A percentile compares a stretch with the other conserved stretches of the same genome.
phyloP scores from a whole-genome alignment of 2,113 vertebrate species.

The Eurystomus gularis region DNA sequence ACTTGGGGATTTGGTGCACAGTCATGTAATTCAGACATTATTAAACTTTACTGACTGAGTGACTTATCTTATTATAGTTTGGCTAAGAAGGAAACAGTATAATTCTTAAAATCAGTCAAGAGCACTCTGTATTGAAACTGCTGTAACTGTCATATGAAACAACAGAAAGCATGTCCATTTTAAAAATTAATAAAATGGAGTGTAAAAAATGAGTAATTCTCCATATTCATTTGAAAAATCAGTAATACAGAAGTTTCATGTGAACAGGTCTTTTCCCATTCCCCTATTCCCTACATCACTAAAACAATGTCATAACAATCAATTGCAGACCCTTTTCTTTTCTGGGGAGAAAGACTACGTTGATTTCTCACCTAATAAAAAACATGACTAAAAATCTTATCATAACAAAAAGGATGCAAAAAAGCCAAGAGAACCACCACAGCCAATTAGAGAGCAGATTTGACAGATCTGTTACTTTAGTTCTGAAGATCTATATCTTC shows the following conservation, averaged over 20 bases:
- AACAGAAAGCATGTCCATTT: neutral
- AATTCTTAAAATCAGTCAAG: neutral
- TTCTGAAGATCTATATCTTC: no score
- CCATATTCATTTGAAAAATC: neutral
- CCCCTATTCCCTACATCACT: neutral
- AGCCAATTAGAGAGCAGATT: neutral
- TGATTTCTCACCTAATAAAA: neutral
- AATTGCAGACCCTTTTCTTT: neutral
- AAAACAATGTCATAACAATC: neutral
- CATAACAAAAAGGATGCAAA: neutral
- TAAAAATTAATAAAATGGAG: neutral
- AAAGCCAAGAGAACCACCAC: neutral
- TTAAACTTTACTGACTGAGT: conserved; percentile 12
- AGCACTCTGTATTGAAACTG: neutral
- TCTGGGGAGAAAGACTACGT: neutral
- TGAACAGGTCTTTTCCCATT: neutral
- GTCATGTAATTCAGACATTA: neutral
- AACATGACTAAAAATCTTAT: neutral
- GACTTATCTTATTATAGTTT: conserved; percentile 22
- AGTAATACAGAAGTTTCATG: neutral
- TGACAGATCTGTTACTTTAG: no score
- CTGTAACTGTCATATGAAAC: neutral
- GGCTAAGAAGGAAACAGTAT: neutral
- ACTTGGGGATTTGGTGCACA: neutral
- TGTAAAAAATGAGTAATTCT: neutral